These are phyloP conservation scores for Eupristina koningsbergeri DNA, from an alignment of 1,140 invertebrate genomes.

Conservation along the genomic window DNA sequence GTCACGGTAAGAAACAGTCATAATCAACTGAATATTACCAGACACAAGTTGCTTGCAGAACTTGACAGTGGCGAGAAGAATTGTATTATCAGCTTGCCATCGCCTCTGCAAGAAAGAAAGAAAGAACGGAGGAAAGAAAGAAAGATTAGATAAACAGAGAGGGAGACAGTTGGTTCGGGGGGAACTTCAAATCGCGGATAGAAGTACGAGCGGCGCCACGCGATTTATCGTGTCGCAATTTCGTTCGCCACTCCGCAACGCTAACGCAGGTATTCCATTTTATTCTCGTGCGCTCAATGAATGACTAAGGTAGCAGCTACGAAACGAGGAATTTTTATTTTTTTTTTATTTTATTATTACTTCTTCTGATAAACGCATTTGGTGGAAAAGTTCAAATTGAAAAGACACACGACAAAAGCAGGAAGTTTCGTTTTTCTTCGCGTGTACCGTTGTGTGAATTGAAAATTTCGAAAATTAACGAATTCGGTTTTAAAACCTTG, in stretches of 20 bases:
- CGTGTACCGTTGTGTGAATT: background rate
- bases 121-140: constrained; percentile 4
- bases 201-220: constrained; percentile 10
- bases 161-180: background rate
- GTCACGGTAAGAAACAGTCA: background rate
- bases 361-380: background rate
- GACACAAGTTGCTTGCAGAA: constrained; percentile 5
- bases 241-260: constrained; percentile 5
- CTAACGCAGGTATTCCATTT: background rate
- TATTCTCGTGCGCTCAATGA: background rate
- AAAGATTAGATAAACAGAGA: background rate
- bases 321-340: background rate
- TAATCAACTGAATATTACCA: constrained; percentile 27
- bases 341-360: background rate
- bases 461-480: constrained; percentile 50
- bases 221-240: constrained; percentile 20
- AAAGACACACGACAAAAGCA: background rate
- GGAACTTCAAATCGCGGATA: constrained; percentile 41
- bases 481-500: background rate
- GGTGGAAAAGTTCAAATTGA: background rate
- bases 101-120: background rate
- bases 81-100: background rate
- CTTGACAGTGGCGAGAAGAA: background rate
- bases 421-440: background rate
- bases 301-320: background rate